Conservation (phyloP, 2,797 vertebrate species). For the Remorina albescens region DNA sequence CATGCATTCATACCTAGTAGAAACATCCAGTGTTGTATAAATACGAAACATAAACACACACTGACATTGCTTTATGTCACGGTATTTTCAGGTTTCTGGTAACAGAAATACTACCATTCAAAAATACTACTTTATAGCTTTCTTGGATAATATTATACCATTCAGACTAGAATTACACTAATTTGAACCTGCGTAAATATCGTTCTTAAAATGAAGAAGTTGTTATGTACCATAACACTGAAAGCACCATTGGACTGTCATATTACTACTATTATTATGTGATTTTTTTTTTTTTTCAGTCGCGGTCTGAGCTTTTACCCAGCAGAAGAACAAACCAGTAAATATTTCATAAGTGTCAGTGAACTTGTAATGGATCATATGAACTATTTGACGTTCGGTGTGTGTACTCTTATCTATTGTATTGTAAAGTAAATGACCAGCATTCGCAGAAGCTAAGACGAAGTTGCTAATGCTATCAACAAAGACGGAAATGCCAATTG, state of each 20-base stretch:
- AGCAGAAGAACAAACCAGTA: neutral
- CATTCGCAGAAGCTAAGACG: conserved; percentile 10
- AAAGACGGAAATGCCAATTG: neutral
- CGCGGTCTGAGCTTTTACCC: neutral
- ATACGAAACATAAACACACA: neutral
- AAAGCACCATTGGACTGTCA: neutral
- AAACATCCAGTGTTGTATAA: neutral
- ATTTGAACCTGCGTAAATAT: neutral
- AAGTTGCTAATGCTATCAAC: conserved; percentile 16
- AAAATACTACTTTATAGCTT: too few relatives aligned
- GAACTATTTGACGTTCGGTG: too few relatives aligned
- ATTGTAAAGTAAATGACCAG: too few relatives aligned
- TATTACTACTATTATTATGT: too few relatives aligned
- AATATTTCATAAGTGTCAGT: neutral
- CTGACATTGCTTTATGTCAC: neutral
- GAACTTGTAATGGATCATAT: neutral
- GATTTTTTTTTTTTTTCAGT: neutral
- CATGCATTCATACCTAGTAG: too few relatives aligned
- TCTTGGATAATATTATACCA: too few relatives aligned
- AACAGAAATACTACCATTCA: too few relatives aligned
- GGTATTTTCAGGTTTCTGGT: neutral
- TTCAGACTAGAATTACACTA: fast-evolving
- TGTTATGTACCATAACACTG: fast-evolving
- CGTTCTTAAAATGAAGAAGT: fast-evolving
- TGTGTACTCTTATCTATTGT: too few relatives aligned